phyloP scores from a whole-genome alignment of 2,888 invertebrate species.

The Phasia obesa region DNA sequence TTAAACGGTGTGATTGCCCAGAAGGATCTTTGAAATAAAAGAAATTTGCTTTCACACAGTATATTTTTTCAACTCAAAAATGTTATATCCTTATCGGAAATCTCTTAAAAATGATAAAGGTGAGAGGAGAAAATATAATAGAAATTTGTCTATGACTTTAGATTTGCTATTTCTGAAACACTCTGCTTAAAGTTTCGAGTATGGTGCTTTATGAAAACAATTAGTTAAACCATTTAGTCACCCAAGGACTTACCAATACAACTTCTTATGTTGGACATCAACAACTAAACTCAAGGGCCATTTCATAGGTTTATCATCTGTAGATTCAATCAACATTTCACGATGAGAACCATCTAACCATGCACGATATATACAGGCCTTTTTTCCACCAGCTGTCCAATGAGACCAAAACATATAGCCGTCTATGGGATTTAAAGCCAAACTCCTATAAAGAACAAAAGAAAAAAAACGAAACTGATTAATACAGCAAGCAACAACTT shows the following conservation, averaged over 20 bases:
- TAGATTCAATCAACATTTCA: constrained; percentile 84
- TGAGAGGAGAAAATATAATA: too few species aligned
- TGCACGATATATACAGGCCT: constrained; percentile 87
- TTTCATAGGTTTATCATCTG: constrained; percentile 84
- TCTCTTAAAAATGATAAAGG: too few species aligned
- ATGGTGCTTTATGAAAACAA: neutral
- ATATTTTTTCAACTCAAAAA: too few species aligned
- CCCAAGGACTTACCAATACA: constrained; percentile 84
- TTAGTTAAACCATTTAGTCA: neutral
- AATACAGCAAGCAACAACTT: neutral
- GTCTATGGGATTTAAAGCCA: constrained; percentile 87
- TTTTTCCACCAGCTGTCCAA: constrained; percentile 84
- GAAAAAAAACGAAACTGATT: neutral
- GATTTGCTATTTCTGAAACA: too few species aligned
- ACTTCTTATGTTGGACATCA: constrained; percentile 84
- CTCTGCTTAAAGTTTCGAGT: neutral
- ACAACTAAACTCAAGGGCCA: constrained; percentile 91
- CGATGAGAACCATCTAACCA: constrained; percentile 89
- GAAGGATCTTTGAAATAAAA: too few species aligned
- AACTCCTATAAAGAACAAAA: constrained; percentile 84
- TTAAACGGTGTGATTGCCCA: too few species aligned
- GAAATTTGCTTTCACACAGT: too few species aligned
- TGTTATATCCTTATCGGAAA: too few species aligned
- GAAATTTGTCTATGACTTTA: too few species aligned
- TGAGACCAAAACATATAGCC: constrained; percentile 91